Evolutionary conservation across 2,797 vertebrate genomes (phyloP), one percentile per base, ranked within the genome.

Genomic region (Cossypha niveicapilla): DNA sequence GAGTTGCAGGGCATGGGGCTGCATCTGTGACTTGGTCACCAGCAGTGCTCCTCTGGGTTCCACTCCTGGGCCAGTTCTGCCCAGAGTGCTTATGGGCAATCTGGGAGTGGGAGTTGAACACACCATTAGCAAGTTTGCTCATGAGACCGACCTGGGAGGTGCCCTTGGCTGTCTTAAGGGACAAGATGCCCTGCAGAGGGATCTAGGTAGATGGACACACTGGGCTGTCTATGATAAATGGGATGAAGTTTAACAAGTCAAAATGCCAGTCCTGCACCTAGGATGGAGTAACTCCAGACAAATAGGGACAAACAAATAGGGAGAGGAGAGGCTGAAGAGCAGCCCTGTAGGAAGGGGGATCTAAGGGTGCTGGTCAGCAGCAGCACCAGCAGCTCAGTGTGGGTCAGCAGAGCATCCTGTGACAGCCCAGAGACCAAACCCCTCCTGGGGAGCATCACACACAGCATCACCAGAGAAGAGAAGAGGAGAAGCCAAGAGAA

Each of bases 1-100:
- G 27, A 8, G 11, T 1, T 45, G 51, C 13, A 10, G 45, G 13
- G 48, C 24, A 22, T 7, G 34, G 54, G 24, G 13, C 48, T 62
- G 3, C 21, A 5, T 13, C 34, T 56, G 19, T 25, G 63, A 3
- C 37, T 12, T 0, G 0, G 32, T 11, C 44, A n/a, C 27, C n/a
- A 44, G 24, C 3, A 45, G 23, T 12, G 18, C 3, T 62, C 56
- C 27, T 62, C 16, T 8, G 35, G 3, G 4, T 8, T 32, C 27
- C 47, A 8, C 15, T 19, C 39, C 22, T 6, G 2, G 53, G 10
- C 18, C 18, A 21, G 13, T 7, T 30, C 44, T 65, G 67, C 25
- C n/a, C 25, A 16, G 13, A 4, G 1, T 7, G 3, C 28, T 18
- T 23, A n/a, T 9, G 53, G 45, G 21, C 45, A 27, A 5, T 11